Evolutionary conservation across 2,797 vertebrate species (phyloP).

Genomic region (Oreochromis mossambicus): DNA sequence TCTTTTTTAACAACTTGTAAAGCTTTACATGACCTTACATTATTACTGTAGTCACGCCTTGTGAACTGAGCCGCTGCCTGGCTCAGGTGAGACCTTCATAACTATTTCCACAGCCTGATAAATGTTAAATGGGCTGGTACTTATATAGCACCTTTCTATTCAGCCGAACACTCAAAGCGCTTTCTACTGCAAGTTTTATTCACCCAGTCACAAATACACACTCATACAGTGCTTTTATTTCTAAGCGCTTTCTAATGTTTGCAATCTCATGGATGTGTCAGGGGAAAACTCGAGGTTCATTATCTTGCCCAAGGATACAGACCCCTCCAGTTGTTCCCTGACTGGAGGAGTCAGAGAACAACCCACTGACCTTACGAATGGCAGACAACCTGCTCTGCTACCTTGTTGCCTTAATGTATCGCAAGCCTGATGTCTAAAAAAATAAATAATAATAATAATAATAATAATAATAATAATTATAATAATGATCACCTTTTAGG

Average conservation of each 20-base stretch:
- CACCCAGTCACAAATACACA: background rate
- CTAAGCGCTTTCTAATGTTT: background rate
- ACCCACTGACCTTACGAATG: background rate
- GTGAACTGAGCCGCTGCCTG: background rate
- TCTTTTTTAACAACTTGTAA: background rate
- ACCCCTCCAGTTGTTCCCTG: background rate
- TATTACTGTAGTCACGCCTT: background rate
- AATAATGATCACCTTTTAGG: background rate
- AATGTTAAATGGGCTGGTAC: background rate
- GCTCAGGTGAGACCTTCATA: background rate
- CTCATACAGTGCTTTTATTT: background rate
- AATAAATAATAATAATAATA: background rate
- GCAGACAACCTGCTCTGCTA: background rate
- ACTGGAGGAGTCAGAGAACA: background rate
- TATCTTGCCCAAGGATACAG: background rate
- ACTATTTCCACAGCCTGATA: background rate
- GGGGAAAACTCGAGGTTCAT: background rate
- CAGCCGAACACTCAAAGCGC: background rate
- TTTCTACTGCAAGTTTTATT: background rate
- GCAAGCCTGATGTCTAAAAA: background rate
- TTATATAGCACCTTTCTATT: background rate
- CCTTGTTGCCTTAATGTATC: background rate
- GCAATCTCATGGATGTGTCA: background rate
- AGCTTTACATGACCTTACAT: background rate
- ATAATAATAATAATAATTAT: too few species aligned